Base-by-base conservation (phyloP, 2,888 invertebrate species). In the Hoplodrina ambigua region DNA sequence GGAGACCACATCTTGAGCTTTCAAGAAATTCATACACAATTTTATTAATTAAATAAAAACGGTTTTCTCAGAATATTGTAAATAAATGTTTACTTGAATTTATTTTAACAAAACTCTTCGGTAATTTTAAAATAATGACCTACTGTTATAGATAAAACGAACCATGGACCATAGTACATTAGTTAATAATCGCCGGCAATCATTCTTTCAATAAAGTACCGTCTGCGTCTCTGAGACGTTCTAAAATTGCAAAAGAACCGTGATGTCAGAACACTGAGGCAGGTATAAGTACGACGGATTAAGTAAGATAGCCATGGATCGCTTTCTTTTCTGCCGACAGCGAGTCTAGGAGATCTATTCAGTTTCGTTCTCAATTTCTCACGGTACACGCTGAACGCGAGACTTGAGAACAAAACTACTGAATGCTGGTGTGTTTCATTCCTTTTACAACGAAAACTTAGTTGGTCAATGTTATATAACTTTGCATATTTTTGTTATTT, bases 311-410 rank as follows among this genome's bases (percentile, higher is more conserved):
- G 71, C 69, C 50, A 70, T 65, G 64, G 86, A 89, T 93, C 90
- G 90, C 93, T 93, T 93, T 94, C 93, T 91, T 92, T 93, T 91
- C 86, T 87, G 83, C 78, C 86, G 86, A 86, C 87, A 78, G 66
- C 80, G 81, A 71, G 80, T 82, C 83, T 84, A 83, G 68, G 57
- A 75, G 72, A 69, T 74, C 88, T 86, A 89, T 89, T 89, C 88
- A 86, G 85, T 81, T 87, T 85, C 85, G 91, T 88, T 91, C 91
- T 90, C 88, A 88, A 90, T 89, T 89, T 91, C 81, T 84, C 83
- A 85, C 84, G 75, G 64, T 69, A 53, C 69, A 58, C 75, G 60
- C 75, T 80, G 79, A 71, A 57, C 77, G 61, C 72, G 79, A 82
- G 74, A 78, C 80, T 77, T 85, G 81, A 71, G 81, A 85, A 86